Conservation (phyloP, 1,140 invertebrate genomes). For the Episyrphus balteatus region DNA sequence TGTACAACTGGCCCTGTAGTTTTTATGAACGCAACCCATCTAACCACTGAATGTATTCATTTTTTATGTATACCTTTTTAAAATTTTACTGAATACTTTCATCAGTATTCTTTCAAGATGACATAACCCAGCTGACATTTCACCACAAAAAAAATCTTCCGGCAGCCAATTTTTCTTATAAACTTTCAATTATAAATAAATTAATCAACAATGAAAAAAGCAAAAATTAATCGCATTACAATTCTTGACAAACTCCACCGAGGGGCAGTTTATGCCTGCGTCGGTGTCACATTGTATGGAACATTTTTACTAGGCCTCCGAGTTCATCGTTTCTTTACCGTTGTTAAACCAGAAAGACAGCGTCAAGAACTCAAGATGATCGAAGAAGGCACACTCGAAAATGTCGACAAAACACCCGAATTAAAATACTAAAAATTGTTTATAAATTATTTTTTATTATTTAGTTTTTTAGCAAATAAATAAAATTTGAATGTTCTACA, state of each 20-base stretch:
- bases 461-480: neutral
- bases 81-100: no score
- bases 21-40: no score
- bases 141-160: no score
- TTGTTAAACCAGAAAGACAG: constrained; percentile 33
- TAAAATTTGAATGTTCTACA: no score
- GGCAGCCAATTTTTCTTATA: neutral
- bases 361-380: constrained; percentile 29
- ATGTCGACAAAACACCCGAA: constrained; percentile 28
- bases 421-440: constrained; percentile 19
- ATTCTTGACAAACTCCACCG: constrained; percentile 38
- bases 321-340: constrained; percentile 36
- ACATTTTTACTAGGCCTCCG: constrained; percentile 32
- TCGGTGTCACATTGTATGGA: constrained; percentile 38
- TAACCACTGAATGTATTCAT: no score
- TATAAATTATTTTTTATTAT: neutral
- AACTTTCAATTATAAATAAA: neutral
- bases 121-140: no score
- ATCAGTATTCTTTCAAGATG: no score
- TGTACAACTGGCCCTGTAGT: no score
- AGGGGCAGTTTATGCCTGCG: constrained; percentile 38
- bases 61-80: no score
- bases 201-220: constrained; percentile 25
- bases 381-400: constrained; percentile 17
- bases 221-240: constrained; percentile 23